These are phyloP conservation scores for Drosophila fulvimacula DNA, from an alignment of 2,888 invertebrate species.

Conservation along the genomic window DNA sequence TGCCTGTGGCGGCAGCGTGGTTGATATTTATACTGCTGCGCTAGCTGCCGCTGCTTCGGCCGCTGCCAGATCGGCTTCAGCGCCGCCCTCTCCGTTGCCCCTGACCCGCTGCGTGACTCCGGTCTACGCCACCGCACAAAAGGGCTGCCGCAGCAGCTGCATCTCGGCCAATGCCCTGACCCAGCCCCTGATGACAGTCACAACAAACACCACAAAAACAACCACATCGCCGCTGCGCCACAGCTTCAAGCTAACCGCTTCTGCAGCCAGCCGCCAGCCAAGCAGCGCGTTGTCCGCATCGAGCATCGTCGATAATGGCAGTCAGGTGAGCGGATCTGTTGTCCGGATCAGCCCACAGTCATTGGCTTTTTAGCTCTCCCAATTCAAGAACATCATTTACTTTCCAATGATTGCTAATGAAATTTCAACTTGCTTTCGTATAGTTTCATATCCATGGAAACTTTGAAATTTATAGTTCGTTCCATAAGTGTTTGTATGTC, in stretches of 20 bases:
- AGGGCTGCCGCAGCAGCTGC: constrained; percentile 75
- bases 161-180: constrained; percentile 78
- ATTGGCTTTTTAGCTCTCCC: constrained; percentile 17
- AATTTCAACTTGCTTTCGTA: background rate
- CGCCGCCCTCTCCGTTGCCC: constrained; percentile 55
- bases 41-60: constrained; percentile 54
- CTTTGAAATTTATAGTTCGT: background rate
- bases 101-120: constrained; percentile 69
- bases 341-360: constrained; percentile 40
- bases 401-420: background rate
- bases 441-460: background rate
- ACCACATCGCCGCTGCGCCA: constrained; percentile 52
- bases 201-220: constrained; percentile 60
- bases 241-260: constrained; percentile 22
- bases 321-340: constrained; percentile 75
- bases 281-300: constrained; percentile 22
- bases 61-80: constrained; percentile 43
- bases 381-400: constrained; percentile 18
- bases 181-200: constrained; percentile 76
- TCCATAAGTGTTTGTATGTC: background rate
- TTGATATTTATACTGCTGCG: constrained; percentile 70
- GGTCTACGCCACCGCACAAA: constrained; percentile 84
- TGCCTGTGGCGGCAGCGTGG: constrained; percentile 57
- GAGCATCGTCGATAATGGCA: constrained; percentile 61
- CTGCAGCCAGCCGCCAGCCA: constrained; percentile 26